These are phyloP conservation scores for Oreochromis niloticus DNA, from an alignment of 2,113 vertebrate genomes.

Conservation along the genomic window DNA sequence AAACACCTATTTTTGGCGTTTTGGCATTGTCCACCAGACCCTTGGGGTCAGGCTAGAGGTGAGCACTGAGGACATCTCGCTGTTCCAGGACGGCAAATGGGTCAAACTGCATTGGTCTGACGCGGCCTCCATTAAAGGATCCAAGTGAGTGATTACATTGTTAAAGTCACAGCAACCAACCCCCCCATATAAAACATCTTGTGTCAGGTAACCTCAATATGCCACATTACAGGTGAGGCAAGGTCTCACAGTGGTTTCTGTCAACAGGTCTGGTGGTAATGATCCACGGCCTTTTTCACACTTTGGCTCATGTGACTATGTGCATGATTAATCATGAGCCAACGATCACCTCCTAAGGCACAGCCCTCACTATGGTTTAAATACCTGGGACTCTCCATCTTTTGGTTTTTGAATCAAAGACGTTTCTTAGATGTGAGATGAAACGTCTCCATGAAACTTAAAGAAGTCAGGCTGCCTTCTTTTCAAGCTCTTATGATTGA, in stretches of 20 bases:
- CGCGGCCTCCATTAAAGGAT: constrained; percentile 63
- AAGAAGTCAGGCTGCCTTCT: neutral
- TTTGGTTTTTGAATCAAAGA: neutral
- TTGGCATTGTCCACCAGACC: constrained; percentile 79
- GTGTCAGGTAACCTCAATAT: neutral
- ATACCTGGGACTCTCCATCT: neutral
- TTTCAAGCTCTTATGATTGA: neutral
- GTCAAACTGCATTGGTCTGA: constrained; percentile 80
- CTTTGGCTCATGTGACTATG: neutral
- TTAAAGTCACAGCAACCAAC: neutral
- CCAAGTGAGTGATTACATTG: constrained; percentile 67
- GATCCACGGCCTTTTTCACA: neutral
- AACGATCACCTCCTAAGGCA: neutral
- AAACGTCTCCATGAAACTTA: rapidly evolving
- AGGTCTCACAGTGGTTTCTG: neutral
- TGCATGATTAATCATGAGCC: neutral
- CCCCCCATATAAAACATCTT: no score
- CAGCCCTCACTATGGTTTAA: neutral
- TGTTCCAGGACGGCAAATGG: constrained; percentile 68
- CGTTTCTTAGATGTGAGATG: neutral
- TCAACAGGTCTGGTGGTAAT: neutral
- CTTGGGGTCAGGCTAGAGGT: constrained; percentile 78
- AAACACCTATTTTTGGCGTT: constrained; percentile 85
- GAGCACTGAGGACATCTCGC: constrained; percentile 75
- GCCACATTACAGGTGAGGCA: neutral